A percentile compares a stretch with the other conserved stretches of the same genome.
phyloP scores from a whole-genome alignment of 2,113 vertebrate species.

The Sinocyclocheilus anshuiensis region DNA sequence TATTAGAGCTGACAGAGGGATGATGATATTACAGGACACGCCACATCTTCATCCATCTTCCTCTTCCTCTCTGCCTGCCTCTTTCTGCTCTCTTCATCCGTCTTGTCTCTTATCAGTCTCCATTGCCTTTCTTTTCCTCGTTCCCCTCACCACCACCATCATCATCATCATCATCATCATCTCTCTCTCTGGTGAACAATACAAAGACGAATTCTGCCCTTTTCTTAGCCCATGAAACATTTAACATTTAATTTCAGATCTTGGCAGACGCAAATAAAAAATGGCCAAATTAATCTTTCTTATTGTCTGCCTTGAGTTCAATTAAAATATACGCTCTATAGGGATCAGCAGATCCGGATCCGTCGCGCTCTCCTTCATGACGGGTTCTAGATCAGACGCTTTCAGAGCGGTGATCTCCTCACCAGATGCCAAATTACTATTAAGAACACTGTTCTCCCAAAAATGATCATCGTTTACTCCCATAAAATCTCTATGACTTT shows the following conservation, averaged over 20 bases:
- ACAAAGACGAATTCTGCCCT: conserved; percentile 98
- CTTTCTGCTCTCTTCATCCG: conserved; percentile 44
- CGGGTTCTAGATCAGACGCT: not conserved
- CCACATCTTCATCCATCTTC: conserved; percentile 95
- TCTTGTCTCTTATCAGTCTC: conserved; percentile 35
- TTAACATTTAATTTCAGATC: conserved; percentile 99
- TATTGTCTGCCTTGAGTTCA: conserved; percentile 91
- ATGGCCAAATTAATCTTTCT: conserved; percentile 98
- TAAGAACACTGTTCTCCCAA: not conserved
- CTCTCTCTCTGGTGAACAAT: conserved; percentile 82
- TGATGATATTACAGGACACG: conserved; percentile 99
- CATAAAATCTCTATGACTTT: too few relatives aligned
- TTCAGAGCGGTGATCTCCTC: not conserved
- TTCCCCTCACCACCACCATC: conserved; percentile 48
- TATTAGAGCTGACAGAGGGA: conserved; percentile 99
- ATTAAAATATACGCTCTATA: conserved; percentile 80
- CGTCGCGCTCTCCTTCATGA: conserved; percentile 64
- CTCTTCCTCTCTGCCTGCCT: conserved; percentile 74
- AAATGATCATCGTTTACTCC: too few relatives aligned
- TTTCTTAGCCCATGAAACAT: conserved; percentile 99
- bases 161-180: conserved; percentile 56
- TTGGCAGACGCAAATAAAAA: conserved; percentile 97
- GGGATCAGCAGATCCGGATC: conserved; percentile 63
- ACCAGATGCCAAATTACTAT: not conserved
- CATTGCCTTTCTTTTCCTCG: conserved; percentile 45